Evolutionary conservation across 2,797 vertebrate species (phyloP), one percentile per base, ranked within the genome.

Genomic region (Sternarchorhynchus goeldii): DNA sequence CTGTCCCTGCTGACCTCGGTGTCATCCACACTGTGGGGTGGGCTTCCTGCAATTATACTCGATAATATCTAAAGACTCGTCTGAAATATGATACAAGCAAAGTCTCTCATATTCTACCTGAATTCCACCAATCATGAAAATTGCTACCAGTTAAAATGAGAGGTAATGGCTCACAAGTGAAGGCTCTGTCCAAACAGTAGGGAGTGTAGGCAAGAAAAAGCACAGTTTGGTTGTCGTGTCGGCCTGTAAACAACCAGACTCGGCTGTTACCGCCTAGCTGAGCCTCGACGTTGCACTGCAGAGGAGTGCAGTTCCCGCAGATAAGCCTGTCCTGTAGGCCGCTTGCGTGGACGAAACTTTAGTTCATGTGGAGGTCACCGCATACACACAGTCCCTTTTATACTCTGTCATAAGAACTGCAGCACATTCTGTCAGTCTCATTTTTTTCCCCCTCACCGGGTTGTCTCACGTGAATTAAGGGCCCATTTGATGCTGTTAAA

Each of bases 301-400:
- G 50, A 87, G 8, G 10, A 72, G 78, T 41, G 32, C 56, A 29
- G 50, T 39, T 71, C 17, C 60, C 66, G 31, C 25, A 60, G 63
- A 80, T 65, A 82, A 71, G 20, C 18, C 10, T 67, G 56, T 18
- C 53, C 34, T 20, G 29, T 1, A 18, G 36, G 66, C 21, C 53
- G 59, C 75, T 56, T 34, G 31, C 32, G 4, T 20, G 17, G 8
- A 55, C 45, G 21, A n/a, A 25, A 71, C 73, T 5, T 21, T 34
- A 77, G 90, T 90, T 92, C 89, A 87, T 5, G 18, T n/a, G 83
- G 81, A 89, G 89, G 89, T 90, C 89, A 92, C 2, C 12, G 3
- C 5, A n/a, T 34, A 16, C 32, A 53, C 29, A 29, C 53, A 17
- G 25, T 18, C 21, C 32, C 18, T 69, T 32, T 32, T 18, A 2